These are phyloP conservation scores for Dipus sagitta DNA, from an alignment of 2,797 vertebrate species.

Conservation along the genomic window DNA sequence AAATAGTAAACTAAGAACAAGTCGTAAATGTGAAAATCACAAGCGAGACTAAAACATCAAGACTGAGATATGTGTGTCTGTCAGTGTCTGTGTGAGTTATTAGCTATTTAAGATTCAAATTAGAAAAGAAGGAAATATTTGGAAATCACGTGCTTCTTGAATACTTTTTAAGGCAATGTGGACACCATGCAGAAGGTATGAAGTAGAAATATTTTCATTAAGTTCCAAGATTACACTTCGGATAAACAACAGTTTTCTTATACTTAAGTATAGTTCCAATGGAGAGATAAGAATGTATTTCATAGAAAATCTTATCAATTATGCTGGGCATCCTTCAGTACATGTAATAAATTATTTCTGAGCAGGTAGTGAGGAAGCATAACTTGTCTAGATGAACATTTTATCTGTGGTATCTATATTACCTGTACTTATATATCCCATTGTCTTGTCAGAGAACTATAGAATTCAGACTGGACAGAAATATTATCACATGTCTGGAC, in stretches of 20 bases:
- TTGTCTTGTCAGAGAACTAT: slow-evolving; percentile 5
- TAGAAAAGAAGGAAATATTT: slow-evolving; percentile 26
- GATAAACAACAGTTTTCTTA: slow-evolving; percentile 18
- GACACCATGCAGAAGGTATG: not conserved
- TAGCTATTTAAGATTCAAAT: slow-evolving; percentile 18
- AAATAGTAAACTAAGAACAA: slow-evolving; percentile 3
- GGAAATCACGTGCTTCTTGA: slow-evolving; percentile 30
- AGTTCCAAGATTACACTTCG: not conserved
- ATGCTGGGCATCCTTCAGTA: not conserved
- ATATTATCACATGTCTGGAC: not conserved
- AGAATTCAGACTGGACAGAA: not conserved
- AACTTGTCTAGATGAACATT: not conserved
- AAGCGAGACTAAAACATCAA: not conserved
- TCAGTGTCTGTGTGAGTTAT: not conserved
- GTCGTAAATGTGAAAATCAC: not conserved
- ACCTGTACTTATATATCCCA: not conserved
- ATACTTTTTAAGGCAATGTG: not conserved
- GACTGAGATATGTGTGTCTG: not conserved
- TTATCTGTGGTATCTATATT: not conserved
- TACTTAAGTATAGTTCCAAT: not conserved
- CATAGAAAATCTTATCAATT: not conserved
- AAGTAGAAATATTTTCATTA: slow-evolving; percentile 8
- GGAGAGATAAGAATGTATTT: slow-evolving; percentile 14
- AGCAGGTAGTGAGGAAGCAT: not conserved
- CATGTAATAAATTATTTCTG: not conserved